phyloP scores from a whole-genome alignment of 2,113 vertebrate species.

The Apteryx mantelli region DNA sequence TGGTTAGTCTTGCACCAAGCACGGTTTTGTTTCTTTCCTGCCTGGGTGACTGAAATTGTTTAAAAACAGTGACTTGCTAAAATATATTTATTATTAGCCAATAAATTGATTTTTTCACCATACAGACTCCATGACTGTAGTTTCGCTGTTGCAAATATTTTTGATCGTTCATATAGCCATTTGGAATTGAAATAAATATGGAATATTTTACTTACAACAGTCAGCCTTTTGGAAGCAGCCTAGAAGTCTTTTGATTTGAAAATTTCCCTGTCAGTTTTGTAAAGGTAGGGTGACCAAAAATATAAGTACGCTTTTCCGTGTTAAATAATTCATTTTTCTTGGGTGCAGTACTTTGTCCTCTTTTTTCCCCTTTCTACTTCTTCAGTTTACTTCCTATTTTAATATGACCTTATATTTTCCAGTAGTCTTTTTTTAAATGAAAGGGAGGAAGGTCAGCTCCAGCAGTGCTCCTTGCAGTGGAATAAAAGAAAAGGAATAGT shows the following conservation, averaged over 20 bases:
- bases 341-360: neutral
- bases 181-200: neutral
- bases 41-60: neutral
- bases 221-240: neutral
- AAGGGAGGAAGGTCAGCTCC: neutral
- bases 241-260: neutral
- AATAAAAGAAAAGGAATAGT: neutral
- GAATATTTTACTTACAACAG: neutral
- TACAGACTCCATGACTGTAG: neutral
- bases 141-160: neutral
- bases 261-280: neutral
- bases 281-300: neutral
- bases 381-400: neutral
- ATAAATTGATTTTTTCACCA: neutral
- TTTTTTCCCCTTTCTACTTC: neutral
- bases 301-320: neutral
- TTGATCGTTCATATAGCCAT: neutral
- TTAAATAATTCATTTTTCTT: neutral
- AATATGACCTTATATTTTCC: neutral
- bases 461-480: neutral
- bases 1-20: neutral
- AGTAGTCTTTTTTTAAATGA: neutral
- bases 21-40: neutral
- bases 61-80: neutral
- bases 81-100: neutral